Percentiles rank a stretch among this genome's conserved stretches.
phyloP scores from a whole-genome alignment of 2,797 vertebrate genomes.

The Zalophus californianus region DNA sequence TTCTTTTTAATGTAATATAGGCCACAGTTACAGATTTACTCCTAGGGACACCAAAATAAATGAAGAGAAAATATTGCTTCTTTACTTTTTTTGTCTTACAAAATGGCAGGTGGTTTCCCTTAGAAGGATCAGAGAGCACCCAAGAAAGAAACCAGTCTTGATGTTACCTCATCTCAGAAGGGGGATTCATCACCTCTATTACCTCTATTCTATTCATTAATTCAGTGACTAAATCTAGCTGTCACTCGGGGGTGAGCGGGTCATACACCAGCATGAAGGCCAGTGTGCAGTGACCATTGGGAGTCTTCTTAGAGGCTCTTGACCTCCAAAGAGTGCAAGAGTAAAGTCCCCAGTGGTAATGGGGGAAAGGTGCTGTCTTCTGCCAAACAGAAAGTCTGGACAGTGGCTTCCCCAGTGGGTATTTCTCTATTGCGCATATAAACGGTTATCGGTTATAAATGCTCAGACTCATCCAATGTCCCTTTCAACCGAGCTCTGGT shows the following conservation, averaged over 20 bases:
- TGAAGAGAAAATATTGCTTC: neutral
- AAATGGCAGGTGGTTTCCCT: neutral
- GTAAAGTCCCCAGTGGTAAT: fast-evolving
- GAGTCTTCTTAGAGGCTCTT: neutral
- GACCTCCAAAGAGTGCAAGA: neutral
- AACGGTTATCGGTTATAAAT: neutral
- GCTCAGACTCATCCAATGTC: neutral
- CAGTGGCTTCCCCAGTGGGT: neutral
- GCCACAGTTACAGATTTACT: neutral
- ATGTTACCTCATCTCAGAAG: neutral
- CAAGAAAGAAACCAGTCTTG: neutral
- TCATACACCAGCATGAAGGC: neutral
- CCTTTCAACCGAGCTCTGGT: neutral
- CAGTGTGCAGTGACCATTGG: fast-evolving
- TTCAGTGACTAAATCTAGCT: neutral
- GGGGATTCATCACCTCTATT: neutral
- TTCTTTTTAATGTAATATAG: neutral
- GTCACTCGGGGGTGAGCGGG: neutral
- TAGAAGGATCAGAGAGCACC: neutral
- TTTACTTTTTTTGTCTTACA: neutral
- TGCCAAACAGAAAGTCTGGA: neutral
- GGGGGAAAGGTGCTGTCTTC: neutral
- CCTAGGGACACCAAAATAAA: neutral
- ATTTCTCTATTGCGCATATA: neutral
- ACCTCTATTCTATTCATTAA: neutral